These are phyloP conservation scores for Pelecanus crispus DNA, from an alignment of 2,113 vertebrate species.

Conservation along the genomic window DNA sequence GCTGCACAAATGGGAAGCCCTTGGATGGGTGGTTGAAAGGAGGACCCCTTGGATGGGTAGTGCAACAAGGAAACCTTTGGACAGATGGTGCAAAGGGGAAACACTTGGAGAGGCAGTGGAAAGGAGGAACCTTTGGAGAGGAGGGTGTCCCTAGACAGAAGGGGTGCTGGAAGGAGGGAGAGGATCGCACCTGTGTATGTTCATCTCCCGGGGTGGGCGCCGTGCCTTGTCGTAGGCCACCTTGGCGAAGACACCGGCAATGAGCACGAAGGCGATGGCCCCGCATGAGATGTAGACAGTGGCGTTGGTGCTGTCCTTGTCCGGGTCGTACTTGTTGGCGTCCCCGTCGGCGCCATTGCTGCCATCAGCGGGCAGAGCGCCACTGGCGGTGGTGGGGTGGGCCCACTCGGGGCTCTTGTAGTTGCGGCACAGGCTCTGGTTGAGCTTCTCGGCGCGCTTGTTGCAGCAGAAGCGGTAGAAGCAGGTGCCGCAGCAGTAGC, in stretches of 20 bases:
- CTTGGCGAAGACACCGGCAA: conserved; percentile 92
- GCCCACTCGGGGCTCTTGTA: conserved; percentile 88
- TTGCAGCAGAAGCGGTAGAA: conserved; percentile 98
- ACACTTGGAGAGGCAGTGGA: rapidly evolving
- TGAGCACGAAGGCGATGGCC: conserved; percentile 94
- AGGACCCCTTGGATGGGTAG: background rate
- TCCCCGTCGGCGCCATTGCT: conserved; percentile 71
- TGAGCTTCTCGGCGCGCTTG: conserved; percentile 89
- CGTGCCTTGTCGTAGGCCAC: conserved; percentile 98
- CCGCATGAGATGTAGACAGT: conserved; percentile 98
- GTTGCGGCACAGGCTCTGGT: conserved; percentile 93
- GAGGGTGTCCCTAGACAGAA: background rate
- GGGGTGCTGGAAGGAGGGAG: background rate
- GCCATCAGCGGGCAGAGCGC: conserved; percentile 41
- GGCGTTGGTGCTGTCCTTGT: conserved; percentile 94
- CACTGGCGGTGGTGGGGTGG: conserved; percentile 78
- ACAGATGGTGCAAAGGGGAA: background rate
- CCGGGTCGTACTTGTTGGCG: conserved; percentile 86
- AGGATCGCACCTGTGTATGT: conserved; percentile 91
- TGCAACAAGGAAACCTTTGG: rapidly evolving
- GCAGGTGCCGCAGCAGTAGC: conserved; percentile 98
- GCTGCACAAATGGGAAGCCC: background rate
- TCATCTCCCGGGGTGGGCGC: conserved; percentile 97
- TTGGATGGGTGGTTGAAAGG: rapidly evolving
- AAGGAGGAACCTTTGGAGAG: background rate